These are phyloP conservation scores for Cyclina sinensis DNA, from an alignment of 1,140 invertebrate species.

Conservation along the genomic window DNA sequence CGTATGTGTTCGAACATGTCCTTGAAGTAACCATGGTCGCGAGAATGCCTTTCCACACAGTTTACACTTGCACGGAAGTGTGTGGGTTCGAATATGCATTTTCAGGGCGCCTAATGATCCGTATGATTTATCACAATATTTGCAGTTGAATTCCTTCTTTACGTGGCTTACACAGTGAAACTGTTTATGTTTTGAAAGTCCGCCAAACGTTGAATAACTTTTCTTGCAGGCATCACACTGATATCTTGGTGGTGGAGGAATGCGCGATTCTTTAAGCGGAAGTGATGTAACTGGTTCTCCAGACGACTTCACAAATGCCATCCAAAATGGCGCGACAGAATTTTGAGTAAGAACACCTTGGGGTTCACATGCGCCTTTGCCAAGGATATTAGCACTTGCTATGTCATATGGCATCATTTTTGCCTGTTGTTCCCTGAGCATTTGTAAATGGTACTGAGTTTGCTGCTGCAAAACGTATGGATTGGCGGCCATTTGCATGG, in stretches of 20 bases:
- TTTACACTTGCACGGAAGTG: constrained; percentile 98
- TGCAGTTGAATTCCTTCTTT: constrained; percentile 98
- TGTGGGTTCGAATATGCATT: constrained; percentile 99
- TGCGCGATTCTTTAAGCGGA: constrained; percentile 46
- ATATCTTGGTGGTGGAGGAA: constrained; percentile 89
- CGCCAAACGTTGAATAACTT: constrained; percentile 98
- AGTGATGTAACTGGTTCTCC: constrained; percentile 26
- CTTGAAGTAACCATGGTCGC: constrained; percentile 81
- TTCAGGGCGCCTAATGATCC: constrained; percentile 97
- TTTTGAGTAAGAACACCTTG: neutral
- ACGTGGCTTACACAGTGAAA: constrained; percentile 96
- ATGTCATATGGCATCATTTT: constrained; percentile 32
- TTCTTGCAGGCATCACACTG: constrained; percentile 97
- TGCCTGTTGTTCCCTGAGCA: constrained; percentile 55
- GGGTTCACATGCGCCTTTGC: neutral
- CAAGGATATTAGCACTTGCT: neutral
- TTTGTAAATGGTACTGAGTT: constrained; percentile 35
- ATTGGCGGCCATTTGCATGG: neutral
- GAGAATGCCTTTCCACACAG: constrained; percentile 92
- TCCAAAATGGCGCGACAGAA: constrained; percentile 24
- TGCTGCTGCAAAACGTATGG: constrained; percentile 15
- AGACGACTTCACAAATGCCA: constrained; percentile 59
- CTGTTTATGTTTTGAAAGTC: constrained; percentile 97
- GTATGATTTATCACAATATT: constrained; percentile 98
- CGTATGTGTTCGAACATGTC: constrained; percentile 83